These are phyloP conservation scores for Piprites chloris DNA, from an alignment of 2,113 vertebrate species.

Conservation along the genomic window DNA sequence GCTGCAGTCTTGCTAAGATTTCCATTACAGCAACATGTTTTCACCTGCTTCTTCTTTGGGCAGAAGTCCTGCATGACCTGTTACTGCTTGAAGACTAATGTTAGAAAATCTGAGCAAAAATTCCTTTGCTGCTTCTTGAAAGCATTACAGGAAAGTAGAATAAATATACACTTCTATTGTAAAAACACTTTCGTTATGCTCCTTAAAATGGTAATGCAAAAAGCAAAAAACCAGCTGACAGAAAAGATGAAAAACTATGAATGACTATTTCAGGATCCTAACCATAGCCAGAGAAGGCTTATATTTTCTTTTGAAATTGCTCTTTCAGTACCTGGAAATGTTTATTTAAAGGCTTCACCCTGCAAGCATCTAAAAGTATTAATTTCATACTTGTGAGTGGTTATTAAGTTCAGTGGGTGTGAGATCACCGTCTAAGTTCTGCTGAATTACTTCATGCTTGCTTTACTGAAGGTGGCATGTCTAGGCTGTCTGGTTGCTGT, in stretches of 20 bases:
- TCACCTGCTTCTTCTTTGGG: background rate
- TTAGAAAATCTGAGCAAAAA: background rate
- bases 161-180: background rate
- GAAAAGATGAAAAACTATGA: background rate
- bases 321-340: background rate
- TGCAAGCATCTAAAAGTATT: background rate
- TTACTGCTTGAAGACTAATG: background rate
- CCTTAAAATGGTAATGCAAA: background rate
- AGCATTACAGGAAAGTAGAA: background rate
- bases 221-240: background rate
- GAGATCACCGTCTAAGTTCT: background rate
- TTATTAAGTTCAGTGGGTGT: background rate
- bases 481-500: background rate
- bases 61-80: background rate
- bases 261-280: background rate
- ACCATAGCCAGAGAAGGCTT: background rate
- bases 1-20: background rate
- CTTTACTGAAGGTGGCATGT: background rate
- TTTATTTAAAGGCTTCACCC: background rate
- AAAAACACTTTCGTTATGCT: background rate
- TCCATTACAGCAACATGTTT: background rate
- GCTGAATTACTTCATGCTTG: background rate
- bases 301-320: background rate
- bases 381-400: background rate
- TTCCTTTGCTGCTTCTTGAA: background rate